phyloP scores from a whole-genome alignment of 2,113 vertebrate genomes.

The Lophotis ruficrista region DNA sequence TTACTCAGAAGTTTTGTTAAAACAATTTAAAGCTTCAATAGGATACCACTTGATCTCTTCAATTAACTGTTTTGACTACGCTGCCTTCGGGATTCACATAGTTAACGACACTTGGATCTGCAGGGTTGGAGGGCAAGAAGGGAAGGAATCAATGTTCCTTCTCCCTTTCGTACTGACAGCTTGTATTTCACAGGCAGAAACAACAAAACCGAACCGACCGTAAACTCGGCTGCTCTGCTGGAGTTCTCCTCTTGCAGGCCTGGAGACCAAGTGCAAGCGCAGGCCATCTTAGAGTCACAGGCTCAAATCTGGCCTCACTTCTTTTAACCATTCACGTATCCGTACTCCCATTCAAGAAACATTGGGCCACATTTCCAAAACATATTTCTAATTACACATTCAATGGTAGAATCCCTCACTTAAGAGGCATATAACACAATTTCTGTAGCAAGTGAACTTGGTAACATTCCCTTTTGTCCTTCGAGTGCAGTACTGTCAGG shows the following conservation, averaged over 20 bases:
- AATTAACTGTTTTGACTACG: conserved; percentile 64
- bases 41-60: conserved; percentile 37
- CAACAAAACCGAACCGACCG: conserved; percentile 49
- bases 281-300: conserved; percentile 53
- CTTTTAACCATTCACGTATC: neutral
- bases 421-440: neutral
- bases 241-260: conserved; percentile 50
- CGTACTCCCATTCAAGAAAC: neutral
- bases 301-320: neutral
- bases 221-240: conserved; percentile 33
- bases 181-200: conserved; percentile 72
- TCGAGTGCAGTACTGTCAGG: neutral
- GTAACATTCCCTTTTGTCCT: neutral
- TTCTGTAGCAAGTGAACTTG: neutral
- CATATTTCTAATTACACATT: neutral
- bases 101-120: conserved; percentile 68
- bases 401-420: neutral
- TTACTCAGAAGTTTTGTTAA: conserved; percentile 77
- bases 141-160: conserved; percentile 73
- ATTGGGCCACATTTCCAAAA: neutral
- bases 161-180: conserved; percentile 72
- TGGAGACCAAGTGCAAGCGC: conserved; percentile 24
- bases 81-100: conserved; percentile 52
- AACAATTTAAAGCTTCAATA: conserved; percentile 54
- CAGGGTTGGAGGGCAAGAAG: conserved; percentile 8